Evolutionary conservation across 1,140 invertebrate genomes (phyloP).

Genomic region (Drosophila fuyamai): DNA sequence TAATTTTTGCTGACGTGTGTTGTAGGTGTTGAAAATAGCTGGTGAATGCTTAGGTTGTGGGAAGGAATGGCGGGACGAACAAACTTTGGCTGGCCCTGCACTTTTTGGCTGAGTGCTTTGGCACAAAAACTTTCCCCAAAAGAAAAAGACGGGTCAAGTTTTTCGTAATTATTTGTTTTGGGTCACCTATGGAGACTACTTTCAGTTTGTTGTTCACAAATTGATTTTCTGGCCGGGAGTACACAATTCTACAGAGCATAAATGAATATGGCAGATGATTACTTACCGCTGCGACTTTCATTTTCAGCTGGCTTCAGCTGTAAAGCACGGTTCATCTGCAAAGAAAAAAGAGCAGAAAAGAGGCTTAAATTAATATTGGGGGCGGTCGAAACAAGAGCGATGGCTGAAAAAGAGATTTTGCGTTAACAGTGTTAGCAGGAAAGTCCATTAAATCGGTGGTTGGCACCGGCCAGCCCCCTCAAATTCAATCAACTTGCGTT

Average conservation of each 20-base stretch:
- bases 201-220: slow-evolving; percentile 31
- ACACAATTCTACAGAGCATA: background rate
- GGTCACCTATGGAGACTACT: slow-evolving; percentile 61
- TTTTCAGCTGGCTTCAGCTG: slow-evolving; percentile 99
- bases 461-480: background rate
- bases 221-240: slow-evolving; percentile 58
- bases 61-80: no score
- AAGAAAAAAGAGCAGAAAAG: slow-evolving; percentile 5
- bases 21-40: slow-evolving; percentile 69
- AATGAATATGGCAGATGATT: slow-evolving; percentile 53
- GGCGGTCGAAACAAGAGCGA: background rate
- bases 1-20: slow-evolving; percentile 81
- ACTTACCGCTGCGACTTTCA: slow-evolving; percentile 98
- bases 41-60: background rate
- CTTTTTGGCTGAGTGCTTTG: slow-evolving; percentile 61
- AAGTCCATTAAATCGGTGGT: slow-evolving; percentile 20
- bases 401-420: slow-evolving; percentile 18
- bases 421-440: slow-evolving; percentile 16
- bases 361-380: slow-evolving; percentile 11
- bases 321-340: slow-evolving; percentile 99
- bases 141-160: slow-evolving; percentile 67
- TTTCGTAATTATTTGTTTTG: slow-evolving; percentile 72
- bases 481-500: slow-evolving; percentile 46
- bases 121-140: slow-evolving; percentile 50
- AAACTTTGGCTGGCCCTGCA: slow-evolving; percentile 69